These are phyloP conservation scores for Cynopterus brachyotis DNA, from an alignment of 2,113 vertebrate genomes.

Conservation along the genomic window DNA sequence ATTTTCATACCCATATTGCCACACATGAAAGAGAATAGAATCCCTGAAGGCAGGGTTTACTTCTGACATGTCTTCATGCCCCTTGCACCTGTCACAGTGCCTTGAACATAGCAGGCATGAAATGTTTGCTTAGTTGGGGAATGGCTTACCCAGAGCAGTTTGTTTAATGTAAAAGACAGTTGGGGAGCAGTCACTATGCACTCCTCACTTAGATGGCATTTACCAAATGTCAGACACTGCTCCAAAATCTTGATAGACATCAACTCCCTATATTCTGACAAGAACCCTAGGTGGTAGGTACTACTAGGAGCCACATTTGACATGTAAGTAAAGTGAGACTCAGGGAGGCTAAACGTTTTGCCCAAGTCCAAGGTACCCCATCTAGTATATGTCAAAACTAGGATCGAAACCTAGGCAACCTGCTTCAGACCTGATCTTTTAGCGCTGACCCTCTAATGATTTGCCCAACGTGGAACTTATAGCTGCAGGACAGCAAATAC, in stretches of 20 bases:
- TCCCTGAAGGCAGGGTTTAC: background rate
- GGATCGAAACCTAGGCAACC: background rate
- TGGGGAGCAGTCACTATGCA: background rate
- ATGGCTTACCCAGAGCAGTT: background rate
- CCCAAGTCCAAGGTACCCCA: background rate
- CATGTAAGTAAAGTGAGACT: background rate
- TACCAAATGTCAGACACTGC: background rate
- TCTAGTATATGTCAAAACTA: background rate
- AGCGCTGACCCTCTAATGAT: background rate
- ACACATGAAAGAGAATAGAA: background rate
- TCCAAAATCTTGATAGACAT: background rate
- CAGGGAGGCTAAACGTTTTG: background rate
- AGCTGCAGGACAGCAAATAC: background rate
- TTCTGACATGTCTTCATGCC: background rate
- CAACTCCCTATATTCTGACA: background rate
- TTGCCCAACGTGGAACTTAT: background rate
- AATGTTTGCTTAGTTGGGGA: background rate
- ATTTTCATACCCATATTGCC: background rate
- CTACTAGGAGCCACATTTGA: background rate
- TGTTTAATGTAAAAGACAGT: background rate
- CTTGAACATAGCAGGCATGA: background rate
- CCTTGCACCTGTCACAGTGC: background rate
- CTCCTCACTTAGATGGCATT: background rate
- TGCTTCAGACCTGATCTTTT: background rate
- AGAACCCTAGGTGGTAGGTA: background rate